phyloP scores from a whole-genome alignment of 2,113 vertebrate genomes.

The Tringa solitaria region DNA sequence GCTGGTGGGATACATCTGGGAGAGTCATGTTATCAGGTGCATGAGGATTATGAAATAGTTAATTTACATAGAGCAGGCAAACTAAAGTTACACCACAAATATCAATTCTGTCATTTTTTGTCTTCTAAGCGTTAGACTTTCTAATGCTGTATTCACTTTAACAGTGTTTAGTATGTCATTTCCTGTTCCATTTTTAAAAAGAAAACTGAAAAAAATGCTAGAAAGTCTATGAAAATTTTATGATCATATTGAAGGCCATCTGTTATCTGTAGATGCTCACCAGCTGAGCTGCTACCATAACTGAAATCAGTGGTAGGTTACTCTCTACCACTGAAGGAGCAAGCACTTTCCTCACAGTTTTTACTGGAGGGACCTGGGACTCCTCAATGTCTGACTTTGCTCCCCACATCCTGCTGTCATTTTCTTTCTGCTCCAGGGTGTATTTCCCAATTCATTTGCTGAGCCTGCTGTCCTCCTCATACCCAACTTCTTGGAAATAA shows the following conservation, averaged over 20 bases:
- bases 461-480: background rate
- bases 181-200: slow-evolving; percentile 4
- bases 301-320: background rate
- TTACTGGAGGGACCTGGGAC: background rate
- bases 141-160: background rate
- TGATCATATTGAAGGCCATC: background rate
- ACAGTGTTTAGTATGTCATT: background rate
- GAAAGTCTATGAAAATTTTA: background rate
- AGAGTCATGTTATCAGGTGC: background rate
- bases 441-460: background rate
- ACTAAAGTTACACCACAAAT: background rate
- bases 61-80: background rate
- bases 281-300: background rate
- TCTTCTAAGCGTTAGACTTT: background rate
- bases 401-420: background rate
- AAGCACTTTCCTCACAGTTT: background rate
- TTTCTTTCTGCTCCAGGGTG: background rate
- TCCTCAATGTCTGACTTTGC: background rate
- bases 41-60: background rate
- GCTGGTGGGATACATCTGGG: background rate
- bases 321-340: background rate
- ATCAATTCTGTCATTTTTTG: background rate
- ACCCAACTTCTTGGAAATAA: background rate
- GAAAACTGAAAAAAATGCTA: background rate
- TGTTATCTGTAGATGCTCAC: background rate